A percentile compares a stretch with the other conserved stretches of the same genome.
Evolutionary conservation across 2,113 vertebrate species (phyloP).

Genomic region (Scalopus aquaticus): DNA sequence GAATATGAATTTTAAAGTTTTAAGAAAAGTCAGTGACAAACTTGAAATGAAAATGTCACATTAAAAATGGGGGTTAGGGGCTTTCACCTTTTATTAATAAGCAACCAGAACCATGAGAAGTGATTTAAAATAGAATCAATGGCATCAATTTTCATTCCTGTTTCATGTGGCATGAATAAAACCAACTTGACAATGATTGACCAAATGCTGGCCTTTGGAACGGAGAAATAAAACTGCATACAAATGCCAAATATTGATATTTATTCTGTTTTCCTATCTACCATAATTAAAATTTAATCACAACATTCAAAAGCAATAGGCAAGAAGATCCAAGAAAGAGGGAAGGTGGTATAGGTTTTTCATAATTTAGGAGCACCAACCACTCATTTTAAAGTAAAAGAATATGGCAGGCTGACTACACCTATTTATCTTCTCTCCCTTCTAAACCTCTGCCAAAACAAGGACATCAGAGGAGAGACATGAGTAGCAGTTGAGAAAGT

Average conservation of each 20-base stretch:
- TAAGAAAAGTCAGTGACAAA: background rate
- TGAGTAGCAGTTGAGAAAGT: background rate
- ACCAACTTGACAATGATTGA: background rate
- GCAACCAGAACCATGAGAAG: slow-evolving; percentile 7
- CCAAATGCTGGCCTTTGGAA: background rate
- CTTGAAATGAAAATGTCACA: background rate
- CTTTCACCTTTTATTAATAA: slow-evolving; percentile 41
- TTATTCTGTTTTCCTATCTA: background rate
- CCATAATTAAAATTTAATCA: slow-evolving; percentile 42
- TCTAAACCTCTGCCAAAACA: background rate
- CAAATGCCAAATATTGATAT: background rate
- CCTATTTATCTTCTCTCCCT: background rate
- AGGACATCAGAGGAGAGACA: background rate
- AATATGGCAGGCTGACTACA: background rate
- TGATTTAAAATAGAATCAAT: slow-evolving; percentile 28
- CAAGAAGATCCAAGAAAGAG: background rate
- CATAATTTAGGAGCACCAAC: background rate
- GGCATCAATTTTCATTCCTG: slow-evolving; percentile 19
- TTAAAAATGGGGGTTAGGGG: background rate
- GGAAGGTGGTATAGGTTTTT: background rate
- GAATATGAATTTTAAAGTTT: background rate
- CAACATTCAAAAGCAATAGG: background rate
- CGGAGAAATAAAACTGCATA: background rate
- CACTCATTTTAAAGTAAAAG: slow-evolving; percentile 7
- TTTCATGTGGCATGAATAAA: background rate